These are phyloP conservation scores for Anagyrus pseudococci DNA, from an alignment of 2,888 invertebrate species.

Conservation along the genomic window DNA sequence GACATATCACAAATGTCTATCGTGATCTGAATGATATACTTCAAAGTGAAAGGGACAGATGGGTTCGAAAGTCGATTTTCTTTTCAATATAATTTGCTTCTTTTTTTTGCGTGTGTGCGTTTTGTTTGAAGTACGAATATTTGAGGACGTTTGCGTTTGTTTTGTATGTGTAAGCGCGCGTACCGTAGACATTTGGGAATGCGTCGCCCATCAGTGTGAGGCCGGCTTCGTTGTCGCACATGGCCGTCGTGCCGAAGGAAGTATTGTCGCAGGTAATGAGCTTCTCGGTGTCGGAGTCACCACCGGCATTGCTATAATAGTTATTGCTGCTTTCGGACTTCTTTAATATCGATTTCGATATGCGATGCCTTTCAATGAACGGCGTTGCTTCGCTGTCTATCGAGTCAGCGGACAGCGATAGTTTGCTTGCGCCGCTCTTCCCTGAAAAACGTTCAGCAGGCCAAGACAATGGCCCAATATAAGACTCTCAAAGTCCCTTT, in stretches of 20 bases:
- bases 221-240: constrained; percentile 65
- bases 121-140: no score
- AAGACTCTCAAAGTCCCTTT: constrained; percentile 7
- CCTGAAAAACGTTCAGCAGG: constrained; percentile 46
- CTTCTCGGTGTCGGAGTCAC: constrained; percentile 79
- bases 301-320: constrained; percentile 58
- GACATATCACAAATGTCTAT: no score
- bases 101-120: no score
- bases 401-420: constrained; percentile 74
- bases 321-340: constrained; percentile 72
- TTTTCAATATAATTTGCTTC: no score
- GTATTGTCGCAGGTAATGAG: constrained; percentile 69
- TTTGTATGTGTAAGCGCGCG: constrained; percentile 14
- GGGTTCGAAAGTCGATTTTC: no score
- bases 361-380: constrained; percentile 70
- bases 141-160: not conserved
- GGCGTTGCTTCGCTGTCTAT: constrained; percentile 71
- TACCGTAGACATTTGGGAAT: constrained; percentile 46
- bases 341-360: constrained; percentile 80
- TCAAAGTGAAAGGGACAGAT: no score
- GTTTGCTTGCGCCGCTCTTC: constrained; percentile 67
- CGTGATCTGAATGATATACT: no score
- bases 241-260: constrained; percentile 65
- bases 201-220: constrained; percentile 48
- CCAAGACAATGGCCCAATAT: constrained; percentile 11